Evolutionary conservation across 2,888 invertebrate genomes (phyloP).

Genomic region (Acronicta leporina): DNA sequence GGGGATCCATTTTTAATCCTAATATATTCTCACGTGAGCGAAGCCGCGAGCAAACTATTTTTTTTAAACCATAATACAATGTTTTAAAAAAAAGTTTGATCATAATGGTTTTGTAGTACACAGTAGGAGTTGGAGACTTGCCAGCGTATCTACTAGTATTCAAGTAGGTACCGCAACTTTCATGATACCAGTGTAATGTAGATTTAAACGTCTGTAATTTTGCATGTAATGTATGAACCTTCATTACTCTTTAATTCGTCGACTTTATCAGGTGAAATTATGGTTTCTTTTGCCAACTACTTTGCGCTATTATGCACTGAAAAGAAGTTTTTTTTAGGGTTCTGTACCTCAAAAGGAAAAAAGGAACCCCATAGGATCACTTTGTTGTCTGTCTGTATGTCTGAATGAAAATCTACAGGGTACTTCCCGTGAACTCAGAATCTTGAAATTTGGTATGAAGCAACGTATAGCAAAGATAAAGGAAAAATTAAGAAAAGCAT

Average conservation of each 20-base stretch:
- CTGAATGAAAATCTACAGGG: too few relatives aligned
- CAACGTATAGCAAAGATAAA: too few relatives aligned
- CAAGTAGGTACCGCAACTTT: constrained; percentile 55
- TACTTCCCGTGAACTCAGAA: too few relatives aligned
- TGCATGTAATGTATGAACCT: constrained; percentile 41
- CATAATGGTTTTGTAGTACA: constrained; percentile 62
- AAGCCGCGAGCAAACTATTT: too few relatives aligned
- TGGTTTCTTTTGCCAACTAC: constrained; percentile 40
- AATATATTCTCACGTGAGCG: too few relatives aligned
- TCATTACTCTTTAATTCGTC: constrained; percentile 50
- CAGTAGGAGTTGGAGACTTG: constrained; percentile 64
- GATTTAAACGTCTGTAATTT: constrained; percentile 55
- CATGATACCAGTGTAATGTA: constrained; percentile 59
- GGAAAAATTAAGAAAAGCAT: too few relatives aligned
- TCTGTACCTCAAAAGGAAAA: too few relatives aligned
- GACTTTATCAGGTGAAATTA: constrained; percentile 48
- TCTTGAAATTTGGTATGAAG: too few relatives aligned
- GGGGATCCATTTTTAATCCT: too few relatives aligned
- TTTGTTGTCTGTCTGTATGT: too few relatives aligned
- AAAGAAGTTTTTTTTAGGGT: constrained; percentile 15
- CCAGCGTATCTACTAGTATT: constrained; percentile 63
- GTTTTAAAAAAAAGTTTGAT: constrained; percentile 39
- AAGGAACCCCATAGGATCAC: too few relatives aligned
- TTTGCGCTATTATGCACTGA: constrained; percentile 21
- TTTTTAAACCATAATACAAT: too few relatives aligned